Conservation (phyloP, 2,888 invertebrate species). For the Tetropium fuscum region DNA sequence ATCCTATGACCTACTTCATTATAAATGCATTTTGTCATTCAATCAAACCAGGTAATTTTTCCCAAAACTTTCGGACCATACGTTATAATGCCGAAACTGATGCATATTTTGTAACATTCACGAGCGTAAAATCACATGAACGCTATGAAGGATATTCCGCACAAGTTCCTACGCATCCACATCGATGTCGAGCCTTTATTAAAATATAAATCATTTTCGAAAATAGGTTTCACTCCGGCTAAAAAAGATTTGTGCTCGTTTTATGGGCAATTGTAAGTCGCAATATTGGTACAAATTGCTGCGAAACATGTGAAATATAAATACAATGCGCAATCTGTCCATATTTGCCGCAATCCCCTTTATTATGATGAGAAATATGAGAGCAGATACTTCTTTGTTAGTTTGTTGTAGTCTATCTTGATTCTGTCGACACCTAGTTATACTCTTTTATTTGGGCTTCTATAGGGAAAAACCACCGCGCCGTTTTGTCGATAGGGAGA, state of each 20-base stretch:
- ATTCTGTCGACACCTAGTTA: conserved; percentile 7
- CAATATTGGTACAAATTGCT: conserved; percentile 63
- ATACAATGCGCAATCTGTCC: conserved; percentile 62
- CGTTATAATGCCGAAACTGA: no score
- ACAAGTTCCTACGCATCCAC: no score
- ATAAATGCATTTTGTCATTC: neutral
- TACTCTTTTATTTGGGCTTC: neutral
- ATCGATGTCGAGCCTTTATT: conserved; percentile 42
- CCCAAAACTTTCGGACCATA: no score
- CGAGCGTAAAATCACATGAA: neutral
- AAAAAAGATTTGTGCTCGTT: conserved; percentile 55
- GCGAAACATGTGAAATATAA: conserved; percentile 61
- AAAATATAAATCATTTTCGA: conserved; percentile 48
- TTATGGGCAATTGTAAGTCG: conserved; percentile 58
- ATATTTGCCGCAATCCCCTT: conserved; percentile 59
- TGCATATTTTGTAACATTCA: no score
- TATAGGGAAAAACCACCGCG: no score
- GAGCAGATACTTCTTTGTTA: conserved; percentile 27
- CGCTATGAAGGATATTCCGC: no score
- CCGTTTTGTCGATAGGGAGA: no score
- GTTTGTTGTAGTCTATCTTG: conserved; percentile 29
- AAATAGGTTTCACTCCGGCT: conserved; percentile 43
- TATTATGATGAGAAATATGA: conserved; percentile 48
- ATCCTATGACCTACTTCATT: neutral
- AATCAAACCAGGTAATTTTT: no score